phyloP scores from a whole-genome alignment of 2,888 invertebrate species.

The Zygogramma bicolorata region DNA sequence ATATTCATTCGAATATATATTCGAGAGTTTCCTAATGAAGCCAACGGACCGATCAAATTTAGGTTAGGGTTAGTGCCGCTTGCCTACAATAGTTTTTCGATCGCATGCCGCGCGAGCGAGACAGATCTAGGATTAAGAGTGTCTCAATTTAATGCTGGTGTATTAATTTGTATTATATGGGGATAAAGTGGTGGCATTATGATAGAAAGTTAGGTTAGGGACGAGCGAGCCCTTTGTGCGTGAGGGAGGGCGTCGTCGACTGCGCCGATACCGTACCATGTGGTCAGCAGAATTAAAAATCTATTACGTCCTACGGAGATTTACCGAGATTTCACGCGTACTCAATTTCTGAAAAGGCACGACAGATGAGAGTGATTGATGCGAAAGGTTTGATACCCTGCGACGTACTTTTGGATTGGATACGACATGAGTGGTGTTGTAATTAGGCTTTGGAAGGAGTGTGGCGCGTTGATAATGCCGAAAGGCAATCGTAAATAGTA shows the following conservation, averaged over 20 bases:
- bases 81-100: background rate
- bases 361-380: constrained; percentile 15
- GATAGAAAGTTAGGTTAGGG: constrained; percentile 62
- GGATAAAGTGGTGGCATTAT: constrained; percentile 65
- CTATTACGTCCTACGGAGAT: constrained; percentile 59
- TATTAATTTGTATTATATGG: constrained; percentile 66
- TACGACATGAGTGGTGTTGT: background rate
- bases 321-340: constrained; percentile 50
- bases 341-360: constrained; percentile 38
- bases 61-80: background rate
- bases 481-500: too few relatives aligned
- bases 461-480: too few relatives aligned
- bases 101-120: constrained; percentile 24
- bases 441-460: background rate
- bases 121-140: constrained; percentile 59
- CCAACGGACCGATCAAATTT: too few relatives aligned
- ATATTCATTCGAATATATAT: too few relatives aligned
- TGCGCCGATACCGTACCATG: constrained; percentile 60
- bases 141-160: constrained; percentile 64
- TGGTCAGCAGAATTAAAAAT: constrained; percentile 67
- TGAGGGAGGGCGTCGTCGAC: constrained; percentile 53
- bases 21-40: too few relatives aligned
- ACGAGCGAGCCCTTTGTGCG: constrained; percentile 49
- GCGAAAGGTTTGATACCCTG: background rate
- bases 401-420: background rate